phyloP scores from a whole-genome alignment of 2,797 vertebrate genomes.

The Melanogrammus aeglefinus region DNA sequence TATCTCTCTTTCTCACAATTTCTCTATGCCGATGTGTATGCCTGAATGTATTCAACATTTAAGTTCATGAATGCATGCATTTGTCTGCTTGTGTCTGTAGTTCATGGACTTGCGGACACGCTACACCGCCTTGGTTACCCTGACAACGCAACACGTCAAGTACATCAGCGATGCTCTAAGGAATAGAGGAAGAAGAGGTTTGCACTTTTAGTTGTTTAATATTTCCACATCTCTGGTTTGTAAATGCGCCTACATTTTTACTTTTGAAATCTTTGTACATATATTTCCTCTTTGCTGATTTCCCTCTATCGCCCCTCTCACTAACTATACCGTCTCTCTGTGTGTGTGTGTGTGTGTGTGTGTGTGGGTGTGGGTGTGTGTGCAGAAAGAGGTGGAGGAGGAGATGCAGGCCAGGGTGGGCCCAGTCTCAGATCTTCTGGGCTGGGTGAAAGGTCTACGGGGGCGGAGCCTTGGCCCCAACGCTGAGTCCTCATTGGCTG shows the following conservation, averaged over 20 bases:
- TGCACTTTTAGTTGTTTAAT: not conserved
- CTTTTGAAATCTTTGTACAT: too few species aligned
- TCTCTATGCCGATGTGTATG: not conserved
- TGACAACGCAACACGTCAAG: constrained; percentile 96
- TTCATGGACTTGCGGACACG: constrained; percentile 97
- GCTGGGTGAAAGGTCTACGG: constrained; percentile 84
- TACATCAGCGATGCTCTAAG: constrained; percentile 95
- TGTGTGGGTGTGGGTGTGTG: not conserved
- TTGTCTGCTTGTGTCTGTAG: constrained; percentile 58
- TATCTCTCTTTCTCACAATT: not conserved
- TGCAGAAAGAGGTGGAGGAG: constrained; percentile 95
- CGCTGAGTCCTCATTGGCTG: constrained; percentile 84
- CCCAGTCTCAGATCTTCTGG: constrained; percentile 88
- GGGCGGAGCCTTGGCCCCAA: constrained; percentile 65
- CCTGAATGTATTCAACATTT: not conserved
- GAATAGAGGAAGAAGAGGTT: constrained; percentile 94
- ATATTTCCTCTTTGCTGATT: not conserved
- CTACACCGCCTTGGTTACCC: constrained; percentile 92
- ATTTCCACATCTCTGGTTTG: not conserved
- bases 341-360: too few species aligned
- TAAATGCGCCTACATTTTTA: not conserved
- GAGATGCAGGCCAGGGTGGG: constrained; percentile 90
- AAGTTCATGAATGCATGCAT: not conserved
- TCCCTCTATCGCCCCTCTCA: constrained; percentile 10
- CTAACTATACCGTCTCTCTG: not conserved